phyloP scores from a whole-genome alignment of 2,797 vertebrate species.

The Halcyon badia region DNA sequence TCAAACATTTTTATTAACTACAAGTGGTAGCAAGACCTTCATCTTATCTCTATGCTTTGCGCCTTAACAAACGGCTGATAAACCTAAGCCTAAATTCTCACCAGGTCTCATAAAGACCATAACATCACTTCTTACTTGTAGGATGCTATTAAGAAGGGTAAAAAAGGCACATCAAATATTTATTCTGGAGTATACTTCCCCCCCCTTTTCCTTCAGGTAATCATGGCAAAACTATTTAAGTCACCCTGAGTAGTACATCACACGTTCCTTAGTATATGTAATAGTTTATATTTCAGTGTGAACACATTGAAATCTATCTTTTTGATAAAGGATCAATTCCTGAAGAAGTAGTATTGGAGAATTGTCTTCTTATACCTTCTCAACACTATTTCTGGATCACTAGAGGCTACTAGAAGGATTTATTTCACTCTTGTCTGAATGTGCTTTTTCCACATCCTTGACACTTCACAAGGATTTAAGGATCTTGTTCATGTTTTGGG shows the following conservation, averaged over 20 bases:
- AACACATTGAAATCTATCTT: not conserved
- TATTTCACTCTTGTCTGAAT: not conserved
- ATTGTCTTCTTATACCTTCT: not conserved
- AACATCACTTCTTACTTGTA: not conserved
- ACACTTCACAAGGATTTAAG: not conserved
- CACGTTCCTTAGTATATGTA: not conserved
- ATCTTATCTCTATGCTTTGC: not conserved
- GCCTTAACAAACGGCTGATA: not conserved
- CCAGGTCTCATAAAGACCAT: not conserved
- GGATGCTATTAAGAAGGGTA: not conserved
- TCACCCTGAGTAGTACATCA: not conserved
- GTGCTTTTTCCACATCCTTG: not conserved
- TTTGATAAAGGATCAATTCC: not conserved
- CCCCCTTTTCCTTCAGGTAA: not conserved
- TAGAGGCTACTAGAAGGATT: not conserved
- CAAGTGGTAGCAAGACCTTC: not conserved
- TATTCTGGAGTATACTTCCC: not conserved
- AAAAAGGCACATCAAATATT: not conserved
- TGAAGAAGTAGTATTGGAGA: not conserved
- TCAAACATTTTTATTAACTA: not conserved
- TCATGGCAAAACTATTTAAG: not conserved
- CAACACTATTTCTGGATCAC: not conserved
- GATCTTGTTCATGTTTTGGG: not conserved
- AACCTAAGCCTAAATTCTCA: not conserved
- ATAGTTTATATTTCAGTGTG: not conserved